Evolutionary conservation across 2,113 vertebrate species (phyloP).

Genomic region (Menura novaehollandiae): DNA sequence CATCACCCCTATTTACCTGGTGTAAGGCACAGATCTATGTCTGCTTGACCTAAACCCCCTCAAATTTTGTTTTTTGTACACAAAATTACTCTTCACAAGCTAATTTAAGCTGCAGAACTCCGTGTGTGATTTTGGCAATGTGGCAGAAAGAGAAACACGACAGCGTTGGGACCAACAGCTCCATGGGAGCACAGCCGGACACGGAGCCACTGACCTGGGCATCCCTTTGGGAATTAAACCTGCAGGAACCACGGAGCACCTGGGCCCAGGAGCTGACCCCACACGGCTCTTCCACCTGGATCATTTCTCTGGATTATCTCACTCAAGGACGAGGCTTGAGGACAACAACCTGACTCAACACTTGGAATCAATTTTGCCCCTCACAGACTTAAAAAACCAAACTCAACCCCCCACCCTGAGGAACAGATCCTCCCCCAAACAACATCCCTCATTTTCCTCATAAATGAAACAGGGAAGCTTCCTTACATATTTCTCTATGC

Average conservation of each 20-base stretch:
- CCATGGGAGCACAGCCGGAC: not conserved
- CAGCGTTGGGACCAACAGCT: not conserved
- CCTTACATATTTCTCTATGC: not conserved
- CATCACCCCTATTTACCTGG: not conserved
- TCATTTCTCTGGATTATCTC: not conserved
- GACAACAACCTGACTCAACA: rapidly evolving
- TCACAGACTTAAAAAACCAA: not conserved
- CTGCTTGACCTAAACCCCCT: not conserved
- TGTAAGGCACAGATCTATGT: rapidly evolving
- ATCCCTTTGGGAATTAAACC: not conserved
- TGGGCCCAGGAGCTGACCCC: not conserved
- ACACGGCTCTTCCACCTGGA: not conserved
- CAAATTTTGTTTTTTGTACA: not conserved
- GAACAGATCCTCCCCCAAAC: not conserved
- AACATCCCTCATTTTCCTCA: not conserved
- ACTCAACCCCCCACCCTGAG: rapidly evolving
- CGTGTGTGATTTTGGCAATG: not conserved
- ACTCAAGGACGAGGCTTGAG: not conserved
- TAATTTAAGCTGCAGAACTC: not conserved
- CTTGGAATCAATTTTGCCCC: not conserved
- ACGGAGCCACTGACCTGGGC: not conserved
- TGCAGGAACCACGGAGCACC: not conserved
- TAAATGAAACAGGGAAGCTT: not conserved
- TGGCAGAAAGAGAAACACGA: not conserved
- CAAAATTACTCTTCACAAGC: not conserved